Evolutionary conservation across 2,888 invertebrate genomes (phyloP).

Genomic region (Muschampia plurimacula): DNA sequence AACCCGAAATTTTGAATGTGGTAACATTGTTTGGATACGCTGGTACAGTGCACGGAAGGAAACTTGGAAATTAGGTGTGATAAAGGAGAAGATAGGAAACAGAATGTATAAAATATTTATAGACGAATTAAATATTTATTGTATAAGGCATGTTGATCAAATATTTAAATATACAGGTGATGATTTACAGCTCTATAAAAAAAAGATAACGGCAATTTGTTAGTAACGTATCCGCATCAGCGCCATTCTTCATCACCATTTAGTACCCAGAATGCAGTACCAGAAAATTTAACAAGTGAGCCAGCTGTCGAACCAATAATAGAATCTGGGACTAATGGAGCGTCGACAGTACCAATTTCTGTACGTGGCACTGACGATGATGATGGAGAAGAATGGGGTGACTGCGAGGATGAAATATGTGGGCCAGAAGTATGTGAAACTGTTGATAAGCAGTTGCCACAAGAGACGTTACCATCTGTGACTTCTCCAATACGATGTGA

Average conservation of each 20-base stretch:
- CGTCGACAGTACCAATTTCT: neutral
- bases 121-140: slow-evolving; percentile 6
- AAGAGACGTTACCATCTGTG: neutral
- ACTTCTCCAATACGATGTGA: neutral
- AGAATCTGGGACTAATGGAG: neutral
- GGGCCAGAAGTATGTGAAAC: neutral
- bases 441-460: neutral
- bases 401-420: neutral
- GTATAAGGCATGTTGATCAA: slow-evolving; percentile 38
- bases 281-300: neutral
- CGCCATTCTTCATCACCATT: neutral
- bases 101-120: slow-evolving; percentile 40
- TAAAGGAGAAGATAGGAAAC: slow-evolving; percentile 39
- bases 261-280: neutral
- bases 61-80: slow-evolving; percentile 33
- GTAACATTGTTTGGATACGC: slow-evolving; percentile 39
- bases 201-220: neutral
- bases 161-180: slow-evolving; percentile 28
- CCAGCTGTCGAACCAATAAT: neutral
- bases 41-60: slow-evolving; percentile 40
- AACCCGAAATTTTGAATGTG: slow-evolving; percentile 29
- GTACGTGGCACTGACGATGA: neutral
- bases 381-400: neutral
- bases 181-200: neutral
- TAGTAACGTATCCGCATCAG: neutral